These are phyloP conservation scores for Trachops cirrhosus DNA, from an alignment of 2,797 vertebrate genomes.

Conservation along the genomic window DNA sequence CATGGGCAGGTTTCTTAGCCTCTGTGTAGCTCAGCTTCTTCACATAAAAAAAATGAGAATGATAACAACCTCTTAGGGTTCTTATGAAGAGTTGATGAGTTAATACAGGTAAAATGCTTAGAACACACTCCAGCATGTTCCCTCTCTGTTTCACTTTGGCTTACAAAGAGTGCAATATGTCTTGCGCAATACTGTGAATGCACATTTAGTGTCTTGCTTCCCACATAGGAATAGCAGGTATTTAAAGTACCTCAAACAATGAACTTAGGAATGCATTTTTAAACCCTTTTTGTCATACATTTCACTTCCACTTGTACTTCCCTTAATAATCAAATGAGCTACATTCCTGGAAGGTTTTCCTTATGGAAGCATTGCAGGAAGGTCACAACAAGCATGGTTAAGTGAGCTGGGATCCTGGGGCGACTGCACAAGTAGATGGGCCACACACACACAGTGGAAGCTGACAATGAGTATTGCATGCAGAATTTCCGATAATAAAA, in stretches of 20 bases:
- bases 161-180: not conserved
- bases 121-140: not conserved
- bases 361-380: not conserved
- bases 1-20: not conserved
- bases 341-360: conserved; percentile 3
- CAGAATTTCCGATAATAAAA: conserved; percentile 47
- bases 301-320: conserved; percentile 15
- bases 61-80: not conserved
- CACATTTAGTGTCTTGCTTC: conserved; percentile 5
- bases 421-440: not conserved
- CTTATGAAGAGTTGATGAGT: not conserved
- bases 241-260: not conserved
- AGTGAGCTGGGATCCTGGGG: not conserved
- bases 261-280: conserved; percentile 16
- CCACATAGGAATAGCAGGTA: not conserved
- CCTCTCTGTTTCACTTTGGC: not conserved
- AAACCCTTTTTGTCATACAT: not conserved
- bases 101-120: not conserved
- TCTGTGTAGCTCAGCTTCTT: not conserved
- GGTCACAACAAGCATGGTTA: not conserved
- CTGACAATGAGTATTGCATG: not conserved
- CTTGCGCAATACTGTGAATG: not conserved
- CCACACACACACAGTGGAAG: conserved; percentile 28
- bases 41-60: not conserved
- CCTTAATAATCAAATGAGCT: conserved; percentile 37